Evolutionary conservation across 1,140 invertebrate genomes (phyloP).

Genomic region (Aradophagus sp.): DNA sequence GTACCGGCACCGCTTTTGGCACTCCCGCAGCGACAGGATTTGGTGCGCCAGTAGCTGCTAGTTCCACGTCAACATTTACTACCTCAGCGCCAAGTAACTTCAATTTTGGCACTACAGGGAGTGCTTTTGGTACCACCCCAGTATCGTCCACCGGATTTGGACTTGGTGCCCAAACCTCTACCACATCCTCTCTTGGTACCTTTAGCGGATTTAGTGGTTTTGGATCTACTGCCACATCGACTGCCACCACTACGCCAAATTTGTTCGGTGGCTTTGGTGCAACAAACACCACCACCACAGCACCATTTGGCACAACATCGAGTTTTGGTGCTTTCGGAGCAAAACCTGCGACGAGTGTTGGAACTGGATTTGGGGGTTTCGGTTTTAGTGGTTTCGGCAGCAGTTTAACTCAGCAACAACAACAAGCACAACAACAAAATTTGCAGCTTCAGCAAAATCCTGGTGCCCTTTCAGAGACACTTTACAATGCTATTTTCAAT

Average conservation of each 20-base stretch:
- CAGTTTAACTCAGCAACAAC: constrained; percentile 69
- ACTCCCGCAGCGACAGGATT: constrained; percentile 23
- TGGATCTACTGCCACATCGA: constrained; percentile 65
- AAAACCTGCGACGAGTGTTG: constrained; percentile 68
- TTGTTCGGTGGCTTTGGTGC: constrained; percentile 69
- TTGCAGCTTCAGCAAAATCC: constrained; percentile 75
- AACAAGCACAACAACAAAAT: constrained; percentile 78
- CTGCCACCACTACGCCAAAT: constrained; percentile 67
- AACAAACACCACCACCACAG: constrained; percentile 59
- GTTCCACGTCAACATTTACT: constrained; percentile 33
- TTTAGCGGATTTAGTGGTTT: constrained; percentile 69
- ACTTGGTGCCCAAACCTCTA: constrained; percentile 66
- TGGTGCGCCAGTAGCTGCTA: constrained; percentile 53
- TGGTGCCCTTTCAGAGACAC: constrained; percentile 80
- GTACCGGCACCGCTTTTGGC: constrained; percentile 62
- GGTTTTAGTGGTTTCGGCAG: constrained; percentile 74
- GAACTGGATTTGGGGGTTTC: constrained; percentile 77
- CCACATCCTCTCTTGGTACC: constrained; percentile 61
- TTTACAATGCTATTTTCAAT: constrained; percentile 86
- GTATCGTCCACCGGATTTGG: constrained; percentile 67
- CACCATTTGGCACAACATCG: constrained; percentile 74
- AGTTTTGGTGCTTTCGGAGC: constrained; percentile 76
- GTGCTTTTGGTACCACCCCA: constrained; percentile 51
- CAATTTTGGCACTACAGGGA: constrained; percentile 64
- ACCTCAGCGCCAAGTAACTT: constrained; percentile 71